These are phyloP conservation scores for Megalopta genalis DNA, from an alignment of 1,140 invertebrate species.

Conservation along the genomic window DNA sequence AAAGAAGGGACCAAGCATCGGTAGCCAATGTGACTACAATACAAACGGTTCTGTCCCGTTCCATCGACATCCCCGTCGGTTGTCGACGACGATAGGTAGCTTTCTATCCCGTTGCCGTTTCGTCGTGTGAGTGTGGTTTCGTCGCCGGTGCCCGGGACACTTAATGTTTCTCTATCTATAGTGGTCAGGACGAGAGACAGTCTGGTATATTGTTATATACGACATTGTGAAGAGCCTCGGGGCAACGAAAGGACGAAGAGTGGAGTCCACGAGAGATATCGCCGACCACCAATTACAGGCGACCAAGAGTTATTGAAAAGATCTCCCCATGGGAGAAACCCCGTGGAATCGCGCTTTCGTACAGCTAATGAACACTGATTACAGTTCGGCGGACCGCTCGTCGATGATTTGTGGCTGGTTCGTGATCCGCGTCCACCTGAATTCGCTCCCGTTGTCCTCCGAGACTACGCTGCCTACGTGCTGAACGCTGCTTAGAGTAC, in stretches of 20 bases:
- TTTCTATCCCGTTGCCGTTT: constrained; percentile 40
- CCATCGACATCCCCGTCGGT: constrained; percentile 23
- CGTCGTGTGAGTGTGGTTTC: constrained; percentile 30
- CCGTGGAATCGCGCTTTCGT: constrained; percentile 69
- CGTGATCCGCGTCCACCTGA: constrained; percentile 17
- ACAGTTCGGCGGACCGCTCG: constrained; percentile 69
- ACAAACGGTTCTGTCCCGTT: constrained; percentile 44
- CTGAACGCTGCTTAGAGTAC: no score
- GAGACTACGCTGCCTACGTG: not conserved
- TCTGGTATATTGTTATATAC: constrained; percentile 79
- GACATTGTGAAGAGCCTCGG: constrained; percentile 69
- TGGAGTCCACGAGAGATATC: constrained; percentile 73
- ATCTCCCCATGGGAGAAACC: constrained; percentile 72
- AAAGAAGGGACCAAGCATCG: constrained; percentile 65
- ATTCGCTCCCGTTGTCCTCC: not conserved
- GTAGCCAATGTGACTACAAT: constrained; percentile 64
- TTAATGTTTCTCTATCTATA: constrained; percentile 80
- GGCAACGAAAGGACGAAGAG: constrained; percentile 64
- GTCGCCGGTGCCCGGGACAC: constrained; percentile 68
- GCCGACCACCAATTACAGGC: constrained; percentile 76
- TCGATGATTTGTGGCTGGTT: constrained; percentile 74
- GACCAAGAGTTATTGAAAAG: constrained; percentile 80
- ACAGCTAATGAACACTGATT: constrained; percentile 79
- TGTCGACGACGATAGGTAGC: constrained; percentile 46
- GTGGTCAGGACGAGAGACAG: constrained; percentile 70